Evolutionary conservation across 2,888 invertebrate species (phyloP).

Genomic region (Pharmacophagus antenor): DNA sequence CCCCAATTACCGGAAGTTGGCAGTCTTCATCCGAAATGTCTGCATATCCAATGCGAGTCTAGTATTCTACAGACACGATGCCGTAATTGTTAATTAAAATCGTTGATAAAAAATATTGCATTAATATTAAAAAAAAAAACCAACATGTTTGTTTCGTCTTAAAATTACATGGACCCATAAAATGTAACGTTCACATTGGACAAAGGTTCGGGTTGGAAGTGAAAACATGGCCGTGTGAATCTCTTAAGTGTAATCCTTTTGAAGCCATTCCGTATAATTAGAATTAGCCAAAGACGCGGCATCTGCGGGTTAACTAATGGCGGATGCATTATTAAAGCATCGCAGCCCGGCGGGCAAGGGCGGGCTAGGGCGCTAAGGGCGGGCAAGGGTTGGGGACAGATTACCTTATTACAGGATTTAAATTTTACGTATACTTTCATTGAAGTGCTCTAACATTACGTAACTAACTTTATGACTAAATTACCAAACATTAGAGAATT

Average conservation of each 20-base stretch:
- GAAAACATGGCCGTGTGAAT: slow-evolving; percentile 50
- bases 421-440: neutral
- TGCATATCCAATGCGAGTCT: no score
- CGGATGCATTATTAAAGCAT: slow-evolving; percentile 75
- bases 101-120: no score
- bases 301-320: slow-evolving; percentile 79
- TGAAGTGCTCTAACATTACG: no score
- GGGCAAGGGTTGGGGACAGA: slow-evolving; percentile 68
- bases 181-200: slow-evolving; percentile 45
- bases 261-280: slow-evolving; percentile 68
- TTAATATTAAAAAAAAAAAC: no score
- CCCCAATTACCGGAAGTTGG: no score
- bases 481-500: no score
- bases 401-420: slow-evolving; percentile 58
- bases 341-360: slow-evolving; percentile 35
- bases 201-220: slow-evolving; percentile 44
- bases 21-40: no score
- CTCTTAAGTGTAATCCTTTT: slow-evolving; percentile 66
- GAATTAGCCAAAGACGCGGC: slow-evolving; percentile 70
- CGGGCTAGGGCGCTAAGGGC: slow-evolving; percentile 14
- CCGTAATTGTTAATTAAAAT: no score
- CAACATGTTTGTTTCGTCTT: no score
- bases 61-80: no score
- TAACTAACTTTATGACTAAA: no score
- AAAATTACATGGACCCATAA: no score